Conservation (phyloP, 2,888 invertebrate species). For the Microctonus aethiopoides region DNA sequence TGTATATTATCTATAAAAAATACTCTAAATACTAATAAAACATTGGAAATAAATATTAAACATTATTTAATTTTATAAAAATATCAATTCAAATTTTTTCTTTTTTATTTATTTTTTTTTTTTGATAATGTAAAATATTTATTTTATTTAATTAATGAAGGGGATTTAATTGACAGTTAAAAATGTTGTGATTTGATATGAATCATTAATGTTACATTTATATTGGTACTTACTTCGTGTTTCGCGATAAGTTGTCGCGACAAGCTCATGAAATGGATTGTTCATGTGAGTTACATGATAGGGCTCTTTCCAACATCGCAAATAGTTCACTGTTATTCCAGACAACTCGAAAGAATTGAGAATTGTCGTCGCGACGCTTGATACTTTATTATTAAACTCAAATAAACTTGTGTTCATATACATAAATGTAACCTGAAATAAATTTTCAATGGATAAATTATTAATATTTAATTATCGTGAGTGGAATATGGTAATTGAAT, state of each 20-base stretch:
- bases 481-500: not conserved
- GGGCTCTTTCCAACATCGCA: conserved; percentile 75
- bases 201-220: not conserved
- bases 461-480: too few species aligned
- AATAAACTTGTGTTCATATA: conserved; percentile 83
- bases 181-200: not conserved
- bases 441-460: conserved; percentile 40
- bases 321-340: conserved; percentile 77
- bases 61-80: too few species aligned
- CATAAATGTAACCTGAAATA: conserved; percentile 80
- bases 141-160: too few species aligned
- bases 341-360: conserved; percentile 77
- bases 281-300: conserved; percentile 85
- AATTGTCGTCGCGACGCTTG: conserved; percentile 79
- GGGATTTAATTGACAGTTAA: conserved; percentile 15
- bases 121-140: too few species aligned
- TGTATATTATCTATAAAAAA: too few species aligned
- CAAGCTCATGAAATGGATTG: conserved; percentile 87
- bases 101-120: too few species aligned
- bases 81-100: too few species aligned
- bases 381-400: conserved; percentile 75
- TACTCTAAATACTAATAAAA: too few species aligned
- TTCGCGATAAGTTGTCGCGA: conserved; percentile 83
- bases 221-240: conserved; percentile 82
- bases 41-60: too few species aligned